Evolutionary conservation across 2,797 vertebrate species (phyloP).

Genomic region (Darevskia nairensis): DNA sequence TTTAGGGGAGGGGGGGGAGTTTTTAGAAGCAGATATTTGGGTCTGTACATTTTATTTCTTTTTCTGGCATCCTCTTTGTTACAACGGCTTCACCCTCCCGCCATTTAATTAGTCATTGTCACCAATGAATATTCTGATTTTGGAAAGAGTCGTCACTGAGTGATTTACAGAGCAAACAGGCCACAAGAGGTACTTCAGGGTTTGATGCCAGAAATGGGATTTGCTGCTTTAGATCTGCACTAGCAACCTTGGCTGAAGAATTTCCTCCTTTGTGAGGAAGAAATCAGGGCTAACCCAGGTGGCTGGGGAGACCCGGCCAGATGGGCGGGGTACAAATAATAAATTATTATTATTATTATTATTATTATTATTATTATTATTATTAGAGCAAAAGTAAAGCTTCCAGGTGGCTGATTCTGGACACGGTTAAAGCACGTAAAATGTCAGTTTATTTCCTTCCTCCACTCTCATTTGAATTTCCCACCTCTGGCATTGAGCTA

Average conservation of each 20-base stretch:
- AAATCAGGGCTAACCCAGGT: neutral
- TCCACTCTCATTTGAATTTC: neutral
- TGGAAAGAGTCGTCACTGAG: slow-evolving; percentile 46
- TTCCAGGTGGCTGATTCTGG: neutral
- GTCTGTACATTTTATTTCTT: slow-evolving; percentile 68
- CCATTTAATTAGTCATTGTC: slow-evolving; percentile 68
- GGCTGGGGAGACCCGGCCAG: too few relatives aligned
- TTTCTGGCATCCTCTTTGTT: slow-evolving; percentile 65
- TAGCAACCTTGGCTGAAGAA: slow-evolving; percentile 16
- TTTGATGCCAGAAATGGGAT: slow-evolving; percentile 34
- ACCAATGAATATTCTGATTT: slow-evolving; percentile 65
- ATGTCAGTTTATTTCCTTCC: neutral
- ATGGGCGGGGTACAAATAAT: too few relatives aligned
- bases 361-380: neutral
- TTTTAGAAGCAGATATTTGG: slow-evolving; percentile 59
- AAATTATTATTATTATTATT: neutral
- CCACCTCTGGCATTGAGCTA: neutral
- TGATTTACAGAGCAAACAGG: slow-evolving; percentile 64
- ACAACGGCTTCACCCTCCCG: slow-evolving; percentile 47
- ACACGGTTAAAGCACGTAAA: neutral
- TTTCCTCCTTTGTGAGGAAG: neutral
- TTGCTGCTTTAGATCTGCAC: neutral
- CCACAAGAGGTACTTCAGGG: slow-evolving; percentile 37
- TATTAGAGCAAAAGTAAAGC: neutral
- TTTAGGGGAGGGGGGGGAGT: slow-evolving; percentile 17